A percentile compares a stretch with the other conserved stretches of the same genome.
phyloP scores from a whole-genome alignment of 53 echinoderm and acorn worm genomes.

The Astropecten irregularis region DNA sequence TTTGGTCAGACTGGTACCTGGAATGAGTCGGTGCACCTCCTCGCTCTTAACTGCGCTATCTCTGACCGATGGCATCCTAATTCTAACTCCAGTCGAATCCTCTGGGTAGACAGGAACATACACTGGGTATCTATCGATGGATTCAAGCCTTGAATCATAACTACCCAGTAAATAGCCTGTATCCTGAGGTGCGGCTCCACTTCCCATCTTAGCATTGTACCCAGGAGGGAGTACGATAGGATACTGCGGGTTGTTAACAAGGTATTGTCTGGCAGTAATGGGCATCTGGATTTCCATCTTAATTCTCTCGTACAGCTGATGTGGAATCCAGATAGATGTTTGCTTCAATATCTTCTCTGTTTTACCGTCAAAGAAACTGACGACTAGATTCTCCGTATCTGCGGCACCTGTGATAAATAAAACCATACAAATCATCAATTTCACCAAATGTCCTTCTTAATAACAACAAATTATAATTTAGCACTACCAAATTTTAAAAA shows the following conservation, averaged over 20 bases:
- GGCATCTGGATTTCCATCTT: conserved; percentile 95
- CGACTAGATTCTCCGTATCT: conserved; percentile 79
- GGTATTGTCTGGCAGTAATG: conserved; percentile 76
- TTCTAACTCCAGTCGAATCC: background rate
- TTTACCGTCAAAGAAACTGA: conserved; percentile 91
- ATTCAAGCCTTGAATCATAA: background rate
- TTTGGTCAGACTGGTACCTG: conserved; percentile 92
- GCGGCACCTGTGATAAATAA: conserved; percentile 77
- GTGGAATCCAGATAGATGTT: conserved; percentile 81
- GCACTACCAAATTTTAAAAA: background rate
- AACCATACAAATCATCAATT: background rate
- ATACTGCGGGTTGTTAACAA: conserved; percentile 68
- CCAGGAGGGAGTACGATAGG: conserved; percentile 50
- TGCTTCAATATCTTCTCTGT: conserved; percentile 80
- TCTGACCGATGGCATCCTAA: conserved; percentile 46
- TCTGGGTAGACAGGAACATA: conserved; percentile 65
- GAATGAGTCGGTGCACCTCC: conserved; percentile 75
- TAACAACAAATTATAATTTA: no score
- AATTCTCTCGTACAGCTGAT: conserved; percentile 74
- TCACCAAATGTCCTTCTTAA: background rate
- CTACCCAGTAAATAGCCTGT: conserved; percentile 28
- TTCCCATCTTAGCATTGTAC: background rate
- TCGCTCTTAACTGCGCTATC: conserved; percentile 76
- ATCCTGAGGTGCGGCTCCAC: background rate
- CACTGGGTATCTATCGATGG: conserved; percentile 17